These are phyloP conservation scores for Ormia ochracea DNA, from an alignment of 2,888 invertebrate species.

Conservation along the genomic window DNA sequence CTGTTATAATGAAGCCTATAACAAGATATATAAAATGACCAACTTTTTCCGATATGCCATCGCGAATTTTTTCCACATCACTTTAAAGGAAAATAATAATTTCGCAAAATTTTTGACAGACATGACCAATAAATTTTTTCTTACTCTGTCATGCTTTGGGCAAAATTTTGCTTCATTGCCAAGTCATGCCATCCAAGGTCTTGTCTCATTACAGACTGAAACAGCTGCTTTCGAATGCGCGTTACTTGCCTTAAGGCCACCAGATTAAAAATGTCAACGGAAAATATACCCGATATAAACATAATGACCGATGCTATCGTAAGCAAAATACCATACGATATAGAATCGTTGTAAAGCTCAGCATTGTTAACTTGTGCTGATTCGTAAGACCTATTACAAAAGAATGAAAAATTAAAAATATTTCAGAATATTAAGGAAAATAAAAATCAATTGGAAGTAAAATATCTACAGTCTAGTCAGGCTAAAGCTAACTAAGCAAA, in stretches of 20 bases:
- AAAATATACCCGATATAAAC: slow-evolving; percentile 81
- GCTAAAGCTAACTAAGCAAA: too few relatives aligned
- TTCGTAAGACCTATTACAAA: slow-evolving; percentile 78
- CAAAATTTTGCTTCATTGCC: slow-evolving; percentile 84
- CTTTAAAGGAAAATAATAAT: slow-evolving; percentile 75
- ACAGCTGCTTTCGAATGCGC: slow-evolving; percentile 80
- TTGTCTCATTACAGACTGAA: slow-evolving; percentile 82
- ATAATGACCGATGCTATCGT: slow-evolving; percentile 80
- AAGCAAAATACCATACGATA: slow-evolving; percentile 82
- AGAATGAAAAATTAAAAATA: not conserved
- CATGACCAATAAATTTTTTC: slow-evolving; percentile 69
- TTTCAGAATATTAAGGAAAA: not conserved
- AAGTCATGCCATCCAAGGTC: slow-evolving; percentile 87
- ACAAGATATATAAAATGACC: slow-evolving; percentile 83
- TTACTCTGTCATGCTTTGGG: slow-evolving; percentile 86
- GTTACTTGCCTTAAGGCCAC: slow-evolving; percentile 82
- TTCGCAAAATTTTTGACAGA: not conserved
- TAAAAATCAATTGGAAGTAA: not conserved
- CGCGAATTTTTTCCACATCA: slow-evolving; percentile 87
- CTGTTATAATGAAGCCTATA: slow-evolving; percentile 78
- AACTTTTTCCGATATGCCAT: slow-evolving; percentile 91
- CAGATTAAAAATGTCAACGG: slow-evolving; percentile 83
- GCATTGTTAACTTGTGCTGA: slow-evolving; percentile 78
- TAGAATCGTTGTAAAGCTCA: slow-evolving; percentile 82
- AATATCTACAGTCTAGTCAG: too few relatives aligned